Conservation (phyloP, 2,888 invertebrate genomes). For the Tinea pellionella region DNA sequence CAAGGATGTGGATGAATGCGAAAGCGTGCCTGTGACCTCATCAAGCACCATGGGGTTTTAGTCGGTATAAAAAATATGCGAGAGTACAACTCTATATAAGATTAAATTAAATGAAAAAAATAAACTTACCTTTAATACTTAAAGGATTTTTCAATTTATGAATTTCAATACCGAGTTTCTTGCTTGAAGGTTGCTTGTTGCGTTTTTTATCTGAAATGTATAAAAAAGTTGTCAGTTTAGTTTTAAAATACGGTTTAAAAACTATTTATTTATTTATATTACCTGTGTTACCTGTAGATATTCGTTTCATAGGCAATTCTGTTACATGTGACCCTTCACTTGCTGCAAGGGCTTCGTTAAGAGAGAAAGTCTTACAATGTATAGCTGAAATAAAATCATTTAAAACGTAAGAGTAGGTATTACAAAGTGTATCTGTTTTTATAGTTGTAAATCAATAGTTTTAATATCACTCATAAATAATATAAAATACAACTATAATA, state of each 20-base stretch:
- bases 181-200: background rate
- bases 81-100: too few species aligned
- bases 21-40: too few species aligned
- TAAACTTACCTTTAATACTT: background rate
- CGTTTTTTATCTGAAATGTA: background rate
- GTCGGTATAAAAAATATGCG: too few species aligned
- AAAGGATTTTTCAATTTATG: background rate
- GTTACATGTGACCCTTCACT: background rate
- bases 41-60: too few species aligned
- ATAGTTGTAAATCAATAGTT: too few species aligned
- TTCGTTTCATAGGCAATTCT: background rate
- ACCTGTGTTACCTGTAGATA: background rate
- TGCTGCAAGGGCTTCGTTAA: constrained; percentile 32
- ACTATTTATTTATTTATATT: too few species aligned
- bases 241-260: too few species aligned
- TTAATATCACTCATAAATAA: background rate
- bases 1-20: too few species aligned
- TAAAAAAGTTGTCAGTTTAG: too few species aligned
- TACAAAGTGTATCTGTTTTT: too few species aligned
- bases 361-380: constrained; percentile 43
- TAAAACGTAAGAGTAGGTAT: background rate
- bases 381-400: constrained; percentile 29
- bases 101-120: too few species aligned
- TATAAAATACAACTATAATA: background rate
- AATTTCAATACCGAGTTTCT: background rate